Conservation (phyloP, 2,888 invertebrate genomes). For the Petrophora chlorosata region DNA sequence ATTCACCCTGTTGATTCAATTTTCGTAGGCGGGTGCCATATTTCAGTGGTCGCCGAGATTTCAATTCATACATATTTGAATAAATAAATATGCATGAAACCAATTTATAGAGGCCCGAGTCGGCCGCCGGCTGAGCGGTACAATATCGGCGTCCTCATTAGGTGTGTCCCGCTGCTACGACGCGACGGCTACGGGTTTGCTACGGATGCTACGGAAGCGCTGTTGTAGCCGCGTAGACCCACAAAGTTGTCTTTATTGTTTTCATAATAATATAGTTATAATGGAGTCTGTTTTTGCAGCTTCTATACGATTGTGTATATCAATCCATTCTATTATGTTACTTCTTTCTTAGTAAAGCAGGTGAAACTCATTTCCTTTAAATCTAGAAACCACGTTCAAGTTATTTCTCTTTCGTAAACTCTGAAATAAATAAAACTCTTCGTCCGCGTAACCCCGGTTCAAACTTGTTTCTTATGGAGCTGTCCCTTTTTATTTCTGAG, state of each 20-base stretch:
- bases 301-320: too few species aligned
- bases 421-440: too few species aligned
- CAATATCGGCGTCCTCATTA: slow-evolving; percentile 78
- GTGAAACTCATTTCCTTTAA: too few species aligned
- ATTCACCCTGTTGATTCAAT: slow-evolving; percentile 76
- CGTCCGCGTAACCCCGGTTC: too few species aligned
- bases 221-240: slow-evolving; percentile 43
- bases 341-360: too few species aligned
- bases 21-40: slow-evolving; percentile 69
- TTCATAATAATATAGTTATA: slow-evolving; percentile 23
- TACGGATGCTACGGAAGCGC: slow-evolving; percentile 62
- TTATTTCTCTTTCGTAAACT: too few species aligned
- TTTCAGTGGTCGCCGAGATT: slow-evolving; percentile 80
- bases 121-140: slow-evolving; percentile 58
- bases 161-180: slow-evolving; percentile 58
- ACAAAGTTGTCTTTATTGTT: slow-evolving; percentile 52
- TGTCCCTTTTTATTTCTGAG: too few species aligned
- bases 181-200: slow-evolving; percentile 59
- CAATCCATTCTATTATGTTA: too few species aligned
- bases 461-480: too few species aligned
- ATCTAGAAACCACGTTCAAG: too few species aligned
- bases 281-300: background rate
- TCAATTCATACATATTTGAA: slow-evolving; percentile 84
- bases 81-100: slow-evolving; percentile 84
- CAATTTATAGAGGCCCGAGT: slow-evolving; percentile 76